Base-by-base conservation (phyloP, 2,113 vertebrate species). In the Caretta caretta region DNA sequence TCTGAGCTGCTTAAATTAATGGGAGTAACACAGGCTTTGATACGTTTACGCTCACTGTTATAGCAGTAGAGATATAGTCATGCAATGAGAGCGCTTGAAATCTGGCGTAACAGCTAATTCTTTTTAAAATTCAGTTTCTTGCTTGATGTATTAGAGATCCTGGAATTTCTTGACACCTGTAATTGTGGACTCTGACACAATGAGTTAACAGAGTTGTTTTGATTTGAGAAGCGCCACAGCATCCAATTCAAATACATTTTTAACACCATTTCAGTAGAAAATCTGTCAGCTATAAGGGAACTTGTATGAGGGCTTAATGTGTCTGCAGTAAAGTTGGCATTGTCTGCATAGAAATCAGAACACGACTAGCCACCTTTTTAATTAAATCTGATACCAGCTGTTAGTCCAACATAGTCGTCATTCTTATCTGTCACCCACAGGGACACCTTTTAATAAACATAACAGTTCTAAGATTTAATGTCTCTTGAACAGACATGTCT, bases 351-450 rank as follows among this genome's bases (percentile, higher is more conserved):
- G 78, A 92, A 93, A 94, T 87, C 69, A 90, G 10, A 42, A 42
- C 10, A 51, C 42, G 86, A 53, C 17, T 75, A 84, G 0, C 4
- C 19, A 87, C 22, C 7, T 69, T 27, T 93, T 93, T 88, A 92
- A 95, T 94, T 94, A 93, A 96, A 91, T 90, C 93, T 88, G 96
- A 88, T 93, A 96, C 87, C 29, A 94, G 59, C 31, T 91, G 93
- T 82, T 91, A 65, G 76, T 46, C 17, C 42, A 76, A 16, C 79
- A 65, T 49, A 89, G 31, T 65, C 87, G 87, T 91, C 95, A 96
- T 95, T 90, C 51, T 84, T 87, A 80, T 90, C 89, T 92, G 17
- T 87, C 38, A 78, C 8, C 49, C 65, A 5, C 46, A 91, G 86
- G 69, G 49, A 89, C 2, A n/a, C 4, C 19, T 93, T 92, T 89